These are phyloP conservation scores for Cichladusa arquata DNA, from an alignment of 2,113 vertebrate genomes.

Conservation along the genomic window DNA sequence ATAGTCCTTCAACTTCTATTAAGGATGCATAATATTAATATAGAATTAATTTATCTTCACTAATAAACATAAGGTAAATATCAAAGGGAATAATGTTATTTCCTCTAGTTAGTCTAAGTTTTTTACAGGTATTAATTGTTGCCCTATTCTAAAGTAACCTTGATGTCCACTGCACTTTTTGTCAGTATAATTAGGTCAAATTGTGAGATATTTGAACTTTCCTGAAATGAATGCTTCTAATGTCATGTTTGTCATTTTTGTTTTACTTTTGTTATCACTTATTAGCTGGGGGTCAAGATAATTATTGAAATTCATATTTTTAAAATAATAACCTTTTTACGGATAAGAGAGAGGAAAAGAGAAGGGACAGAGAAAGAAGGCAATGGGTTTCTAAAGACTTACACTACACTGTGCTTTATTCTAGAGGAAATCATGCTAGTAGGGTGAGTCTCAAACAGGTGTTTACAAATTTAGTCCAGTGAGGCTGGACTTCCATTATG, in stretches of 20 bases:
- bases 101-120: neutral
- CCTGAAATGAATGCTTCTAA: neutral
- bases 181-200: neutral
- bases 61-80: neutral
- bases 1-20: neutral
- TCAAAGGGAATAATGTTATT: neutral
- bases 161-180: neutral
- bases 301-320: neutral
- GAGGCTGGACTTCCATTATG: neutral
- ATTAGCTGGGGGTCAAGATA: neutral
- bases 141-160: neutral
- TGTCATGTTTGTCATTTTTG: neutral
- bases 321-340: neutral
- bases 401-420: neutral
- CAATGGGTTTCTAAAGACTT: neutral
- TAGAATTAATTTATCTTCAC: neutral
- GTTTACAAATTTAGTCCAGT: neutral
- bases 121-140: neutral
- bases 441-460: neutral
- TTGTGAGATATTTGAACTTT: neutral
- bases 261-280: neutral
- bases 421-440: neutral
- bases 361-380: neutral
- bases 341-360: neutral
- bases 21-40: neutral